These are phyloP conservation scores for Patella pellucida DNA, from an alignment of 2,888 invertebrate species.

Conservation along the genomic window DNA sequence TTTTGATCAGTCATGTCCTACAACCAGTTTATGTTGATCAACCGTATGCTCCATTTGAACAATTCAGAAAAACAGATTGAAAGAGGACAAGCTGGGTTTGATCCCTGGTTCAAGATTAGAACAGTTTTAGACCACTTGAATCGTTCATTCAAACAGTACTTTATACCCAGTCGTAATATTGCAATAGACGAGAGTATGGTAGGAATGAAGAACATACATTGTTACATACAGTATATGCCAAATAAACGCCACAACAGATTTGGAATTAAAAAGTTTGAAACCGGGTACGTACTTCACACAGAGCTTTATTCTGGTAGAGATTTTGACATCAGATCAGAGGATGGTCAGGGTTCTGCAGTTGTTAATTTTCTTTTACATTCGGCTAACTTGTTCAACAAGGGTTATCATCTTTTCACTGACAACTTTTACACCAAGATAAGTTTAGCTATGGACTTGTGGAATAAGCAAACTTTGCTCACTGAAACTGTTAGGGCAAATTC, in stretches of 20 bases:
- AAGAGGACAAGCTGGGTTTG: conserved; percentile 23
- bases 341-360: conserved; percentile 19
- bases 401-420: conserved; percentile 22
- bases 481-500: conserved; percentile 26
- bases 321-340: conserved; percentile 12
- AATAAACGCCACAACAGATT: conserved; percentile 25
- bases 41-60: conserved; percentile 13
- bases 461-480: conserved; percentile 18
- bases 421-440: conserved; percentile 25
- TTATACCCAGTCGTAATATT: conserved; percentile 7
- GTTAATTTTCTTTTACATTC: conserved; percentile 2
- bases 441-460: conserved; percentile 19
- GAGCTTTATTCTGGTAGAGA: conserved; percentile 22
- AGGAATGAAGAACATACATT: conserved; percentile 26
- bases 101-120: conserved; percentile 25
- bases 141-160: conserved; percentile 15
- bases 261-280: conserved; percentile 27
- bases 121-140: conserved; percentile 19
- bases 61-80: background rate
- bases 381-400: conserved; percentile 15
- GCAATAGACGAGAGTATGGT: conserved; percentile 11
- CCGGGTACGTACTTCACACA: conserved; percentile 20
- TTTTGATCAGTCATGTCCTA: background rate
- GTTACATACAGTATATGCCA: conserved; percentile 24
- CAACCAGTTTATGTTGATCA: background rate